Evolutionary conservation across 2,113 vertebrate genomes (phyloP).

Genomic region (Globicephala melas): DNA sequence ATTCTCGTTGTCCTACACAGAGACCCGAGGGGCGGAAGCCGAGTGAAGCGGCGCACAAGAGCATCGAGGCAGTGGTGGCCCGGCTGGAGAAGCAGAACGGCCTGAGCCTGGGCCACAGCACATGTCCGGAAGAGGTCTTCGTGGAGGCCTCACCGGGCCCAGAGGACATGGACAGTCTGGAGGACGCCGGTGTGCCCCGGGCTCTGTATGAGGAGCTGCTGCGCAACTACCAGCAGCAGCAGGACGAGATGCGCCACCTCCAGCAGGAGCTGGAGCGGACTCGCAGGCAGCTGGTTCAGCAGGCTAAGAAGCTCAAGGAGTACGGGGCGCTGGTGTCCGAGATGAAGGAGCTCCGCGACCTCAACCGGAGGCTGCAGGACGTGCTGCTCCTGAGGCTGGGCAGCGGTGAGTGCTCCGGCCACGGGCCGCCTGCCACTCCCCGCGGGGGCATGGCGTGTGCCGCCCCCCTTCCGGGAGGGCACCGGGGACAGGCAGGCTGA

Average conservation of each 20-base stretch:
- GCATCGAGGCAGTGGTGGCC: slow-evolving; percentile 97
- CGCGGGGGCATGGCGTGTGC: neutral
- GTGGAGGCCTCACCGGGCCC: slow-evolving; percentile 82
- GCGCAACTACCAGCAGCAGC: slow-evolving; percentile 97
- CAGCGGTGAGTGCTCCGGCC: slow-evolving; percentile 90
- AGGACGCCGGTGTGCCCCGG: slow-evolving; percentile 90
- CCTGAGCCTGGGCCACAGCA: slow-evolving; percentile 83
- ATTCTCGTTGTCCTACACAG: slow-evolving; percentile 80
- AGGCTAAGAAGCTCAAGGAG: slow-evolving; percentile 99
- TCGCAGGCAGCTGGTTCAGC: slow-evolving; percentile 96
- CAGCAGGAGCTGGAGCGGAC: slow-evolving; percentile 98
- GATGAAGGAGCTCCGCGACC: slow-evolving; percentile 98
- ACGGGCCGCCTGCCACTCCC: neutral
- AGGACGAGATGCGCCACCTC: slow-evolving; percentile 97
- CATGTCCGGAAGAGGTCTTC: slow-evolving; percentile 84
- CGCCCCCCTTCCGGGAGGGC: neutral
- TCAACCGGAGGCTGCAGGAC: slow-evolving; percentile 98
- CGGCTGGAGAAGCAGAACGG: slow-evolving; percentile 90
- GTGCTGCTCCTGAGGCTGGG: slow-evolving; percentile 97
- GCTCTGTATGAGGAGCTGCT: slow-evolving; percentile 97
- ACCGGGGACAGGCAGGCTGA: neutral
- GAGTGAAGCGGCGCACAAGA: slow-evolving; percentile 89
- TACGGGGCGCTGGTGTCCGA: slow-evolving; percentile 96
- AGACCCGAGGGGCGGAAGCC: slow-evolving; percentile 87
- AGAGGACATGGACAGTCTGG: slow-evolving; percentile 85